Base-by-base conservation (phyloP, 2,888 invertebrate species). In the Campaea margaritaria region DNA sequence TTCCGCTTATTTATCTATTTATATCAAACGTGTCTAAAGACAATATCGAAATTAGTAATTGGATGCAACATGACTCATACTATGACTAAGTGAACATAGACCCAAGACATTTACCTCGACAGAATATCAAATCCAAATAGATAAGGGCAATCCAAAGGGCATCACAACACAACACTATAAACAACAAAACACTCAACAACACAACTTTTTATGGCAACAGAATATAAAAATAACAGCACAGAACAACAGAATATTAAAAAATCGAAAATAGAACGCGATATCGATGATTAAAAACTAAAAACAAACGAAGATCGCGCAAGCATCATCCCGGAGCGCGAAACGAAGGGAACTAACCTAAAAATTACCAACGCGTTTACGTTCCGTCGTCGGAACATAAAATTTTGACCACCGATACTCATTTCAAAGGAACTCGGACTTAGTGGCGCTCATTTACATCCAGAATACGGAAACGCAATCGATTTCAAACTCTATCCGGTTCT, bases 341-440 rank as follows among this genome's bases (percentile, higher is more conserved):
- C 78, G 73, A 72, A 78, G 77, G 68, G 76, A 86, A 89, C 90
- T 89, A 90, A 90, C 89, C 89, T 89, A 86, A 85, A 87, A 87
- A 81, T 72, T 73, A 76, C 75, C 74, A 72, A 70, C 66, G 69
- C 82, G 76, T 76, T 75, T 76, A 70, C 76, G 76, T 76, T 76
- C 43, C 38, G 49, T 31, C 46, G 46, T 21, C 75, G 69, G 65
- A 74, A 81, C 82, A 81, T 85, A 86, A 88, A 89, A 91, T 82
- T 84, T 88, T 87, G 89, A 89, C 87, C 90, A 83, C 81, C 86
- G 79, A 86, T 83, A 84, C 62, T 60, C 67, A 73, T 81, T 81
- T 80, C 80, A 78, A 82, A 83, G 82, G 82, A 82, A 83, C 83
- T 78, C 76, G 75, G 79, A 79, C 73, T 69, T 73, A 76, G 72